These are phyloP conservation scores for Lacanobia oleracea DNA, from an alignment of 2,888 invertebrate genomes.

Conservation along the genomic window DNA sequence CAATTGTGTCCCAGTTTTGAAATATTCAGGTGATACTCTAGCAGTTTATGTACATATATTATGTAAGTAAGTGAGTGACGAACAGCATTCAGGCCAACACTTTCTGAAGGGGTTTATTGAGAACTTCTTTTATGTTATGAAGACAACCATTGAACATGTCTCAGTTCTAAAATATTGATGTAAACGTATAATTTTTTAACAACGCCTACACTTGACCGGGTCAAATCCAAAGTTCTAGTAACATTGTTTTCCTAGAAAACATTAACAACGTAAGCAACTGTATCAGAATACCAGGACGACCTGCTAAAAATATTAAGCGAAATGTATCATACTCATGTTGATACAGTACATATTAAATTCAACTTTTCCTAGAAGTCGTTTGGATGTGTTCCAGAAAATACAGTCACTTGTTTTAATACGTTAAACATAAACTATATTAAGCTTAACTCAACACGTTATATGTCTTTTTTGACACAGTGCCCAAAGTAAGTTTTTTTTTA, in stretches of 20 bases:
- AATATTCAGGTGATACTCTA: too few relatives aligned
- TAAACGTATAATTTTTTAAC: too few relatives aligned
- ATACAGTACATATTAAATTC: constrained; percentile 38
- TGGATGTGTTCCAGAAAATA: constrained; percentile 48
- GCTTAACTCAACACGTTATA: constrained; percentile 4
- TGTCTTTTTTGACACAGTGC: constrained; percentile 29
- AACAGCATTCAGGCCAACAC: too few relatives aligned
- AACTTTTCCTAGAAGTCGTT: constrained; percentile 35
- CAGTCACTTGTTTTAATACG: constrained; percentile 25
- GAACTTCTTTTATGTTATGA: too few relatives aligned
- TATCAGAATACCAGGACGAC: background rate
- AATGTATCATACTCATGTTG: constrained; percentile 30
- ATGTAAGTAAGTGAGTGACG: too few relatives aligned
- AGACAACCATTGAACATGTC: too few relatives aligned
- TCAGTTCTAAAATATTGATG: too few relatives aligned
- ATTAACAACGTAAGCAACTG: background rate
- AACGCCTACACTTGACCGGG: too few relatives aligned
- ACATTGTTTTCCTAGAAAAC: background rate
- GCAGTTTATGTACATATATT: too few relatives aligned
- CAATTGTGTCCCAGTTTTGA: too few relatives aligned
- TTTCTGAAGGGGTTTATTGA: too few relatives aligned
- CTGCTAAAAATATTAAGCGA: constrained; percentile 7
- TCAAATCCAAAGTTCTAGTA: too few relatives aligned
- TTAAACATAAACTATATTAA: constrained; percentile 30
- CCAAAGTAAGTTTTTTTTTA: constrained; percentile 12